A percentile compares a stretch with the other conserved stretches of the same genome.
phyloP scores from a whole-genome alignment of 2,888 invertebrate genomes.

The Camponotus fellah region DNA sequence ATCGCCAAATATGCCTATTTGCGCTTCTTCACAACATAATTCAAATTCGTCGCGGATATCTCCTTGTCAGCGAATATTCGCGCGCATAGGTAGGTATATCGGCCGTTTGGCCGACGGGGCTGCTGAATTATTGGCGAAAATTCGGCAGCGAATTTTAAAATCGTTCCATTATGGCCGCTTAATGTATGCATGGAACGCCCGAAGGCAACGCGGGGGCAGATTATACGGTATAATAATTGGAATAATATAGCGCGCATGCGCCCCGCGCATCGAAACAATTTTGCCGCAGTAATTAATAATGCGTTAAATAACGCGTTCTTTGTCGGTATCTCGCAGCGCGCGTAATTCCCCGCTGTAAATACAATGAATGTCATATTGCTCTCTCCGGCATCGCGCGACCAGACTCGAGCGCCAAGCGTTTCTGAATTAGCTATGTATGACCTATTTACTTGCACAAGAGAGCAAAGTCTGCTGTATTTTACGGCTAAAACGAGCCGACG shows the following conservation, averaged over 20 bases:
- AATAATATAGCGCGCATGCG: conserved; percentile 44
- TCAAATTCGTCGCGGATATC: conserved; percentile 2
- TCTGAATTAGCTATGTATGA: conserved; percentile 61
- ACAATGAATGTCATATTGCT: conserved; percentile 52
- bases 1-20: background rate
- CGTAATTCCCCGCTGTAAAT: conserved; percentile 46
- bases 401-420: conserved; percentile 8
- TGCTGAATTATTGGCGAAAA: conserved; percentile 38
- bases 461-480: conserved; percentile 59
- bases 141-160: conserved; percentile 45
- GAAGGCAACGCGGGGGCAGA: conserved; percentile 21
- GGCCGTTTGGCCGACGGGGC: background rate
- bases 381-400: conserved; percentile 17
- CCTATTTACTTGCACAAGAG: conserved; percentile 59
- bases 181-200: conserved; percentile 46
- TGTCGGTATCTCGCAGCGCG: conserved; percentile 31
- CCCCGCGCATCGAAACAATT: conserved; percentile 44
- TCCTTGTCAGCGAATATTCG: conserved; percentile 26
- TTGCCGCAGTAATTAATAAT: conserved; percentile 52
- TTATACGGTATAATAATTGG: conserved; percentile 48
- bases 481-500: conserved; percentile 34
- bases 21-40: background rate
- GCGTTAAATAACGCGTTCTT: conserved; percentile 53
- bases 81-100: background rate
- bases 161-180: conserved; percentile 41